Percentiles rank a stretch among this genome's conserved stretches.
These are phyloP conservation scores for Caenorhabditis remanei DNA, from an alignment of 1,140 invertebrate genomes.

Conservation along the genomic window DNA sequence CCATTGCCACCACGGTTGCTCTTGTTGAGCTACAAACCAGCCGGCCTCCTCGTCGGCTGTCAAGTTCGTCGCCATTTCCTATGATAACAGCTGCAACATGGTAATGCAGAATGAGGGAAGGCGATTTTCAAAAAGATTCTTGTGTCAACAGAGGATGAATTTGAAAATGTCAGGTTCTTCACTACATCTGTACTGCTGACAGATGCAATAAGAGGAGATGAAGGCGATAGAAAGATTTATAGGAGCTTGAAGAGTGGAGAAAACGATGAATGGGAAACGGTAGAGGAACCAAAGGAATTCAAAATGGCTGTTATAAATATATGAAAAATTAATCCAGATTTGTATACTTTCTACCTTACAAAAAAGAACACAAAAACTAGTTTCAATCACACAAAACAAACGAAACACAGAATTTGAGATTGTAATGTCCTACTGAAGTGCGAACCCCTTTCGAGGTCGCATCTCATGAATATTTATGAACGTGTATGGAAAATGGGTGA, in stretches of 20 bases:
- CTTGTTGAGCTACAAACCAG: slow-evolving; percentile 36
- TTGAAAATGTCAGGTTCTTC: background rate
- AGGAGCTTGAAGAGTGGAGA: too few relatives aligned
- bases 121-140: background rate
- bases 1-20: slow-evolving; percentile 46
- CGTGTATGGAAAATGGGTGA: background rate
- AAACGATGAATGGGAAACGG: too few relatives aligned
- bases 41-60: slow-evolving; percentile 30
- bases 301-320: too few relatives aligned
- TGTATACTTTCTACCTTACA: too few relatives aligned
- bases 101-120: background rate
- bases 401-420: too few relatives aligned
- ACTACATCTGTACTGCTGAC: too few relatives aligned
- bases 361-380: too few relatives aligned
- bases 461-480: slow-evolving; percentile 34
- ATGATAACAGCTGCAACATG: background rate
- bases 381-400: too few relatives aligned
- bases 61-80: slow-evolving; percentile 24
- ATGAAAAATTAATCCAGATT: too few relatives aligned
- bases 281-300: too few relatives aligned
- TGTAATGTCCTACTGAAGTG: slow-evolving; percentile 1
- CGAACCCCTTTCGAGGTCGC: background rate
- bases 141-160: background rate
- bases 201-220: too few relatives aligned
- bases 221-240: too few relatives aligned